Base-by-base conservation (phyloP, 1,140 invertebrate genomes). In the Cyclargus thomasi region DNA sequence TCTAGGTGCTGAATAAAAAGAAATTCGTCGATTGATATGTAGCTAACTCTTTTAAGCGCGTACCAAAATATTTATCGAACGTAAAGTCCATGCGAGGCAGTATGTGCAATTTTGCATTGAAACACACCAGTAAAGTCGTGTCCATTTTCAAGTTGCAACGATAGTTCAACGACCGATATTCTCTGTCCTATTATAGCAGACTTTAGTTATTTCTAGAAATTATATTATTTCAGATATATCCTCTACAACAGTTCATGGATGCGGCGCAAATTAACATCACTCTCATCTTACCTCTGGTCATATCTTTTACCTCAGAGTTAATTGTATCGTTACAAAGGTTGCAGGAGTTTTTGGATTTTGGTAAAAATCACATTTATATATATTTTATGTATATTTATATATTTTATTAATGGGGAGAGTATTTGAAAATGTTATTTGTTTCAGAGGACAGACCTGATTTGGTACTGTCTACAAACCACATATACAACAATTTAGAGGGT, bases 191-290 rank as follows among this genome's bases (percentile, higher is more conserved):
- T n/a, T n/a, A n/a, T n/a, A n/a, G n/a, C n/a, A n/a, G n/a, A n/a
- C n/a, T n/a, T n/a, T n/a, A n/a, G n/a, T n/a, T n/a, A n/a, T n/a
- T n/a, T n/a, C n/a, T n/a, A n/a, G n/a, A n/a, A n/a, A n/a, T n/a
- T n/a, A n/a, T n/a, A n/a, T n/a, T n/a, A n/a, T 85, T 83, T 64
- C 75, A 91, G 90, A 90, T 94, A 1, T 96, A 95, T 78, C 94
- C 95, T 0, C 85, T 95, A 23, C 93, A 95, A 18, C 93, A 94
- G 65, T 94, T 95, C 74, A 95, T 94, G 75, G 95, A 94, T 75
- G 92, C 93, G 14, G 86, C 94, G 2, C 92, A 94, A 65, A 71
- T 88, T 16, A 88, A 87, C 36, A 76, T 91, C 0, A 94, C 95
- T 0, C 91, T 97, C 20, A 92, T 93, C 65, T 93, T 96, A 77